Conservation (phyloP, 2,888 invertebrate species). For the Leuctra nigra region DNA sequence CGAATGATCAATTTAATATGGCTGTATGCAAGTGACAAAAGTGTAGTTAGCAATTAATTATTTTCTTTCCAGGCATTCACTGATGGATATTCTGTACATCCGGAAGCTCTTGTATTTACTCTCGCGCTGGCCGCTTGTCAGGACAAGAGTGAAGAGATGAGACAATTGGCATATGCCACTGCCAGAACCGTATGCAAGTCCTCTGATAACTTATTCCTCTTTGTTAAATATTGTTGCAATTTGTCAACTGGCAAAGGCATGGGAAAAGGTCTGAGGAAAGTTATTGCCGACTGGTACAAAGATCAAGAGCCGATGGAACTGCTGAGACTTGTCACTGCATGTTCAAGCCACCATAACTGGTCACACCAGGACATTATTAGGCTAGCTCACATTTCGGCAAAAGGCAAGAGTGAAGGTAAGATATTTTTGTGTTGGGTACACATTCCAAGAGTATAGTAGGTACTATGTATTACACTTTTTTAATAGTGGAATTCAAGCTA, state of each 20-base stretch:
- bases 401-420: conserved; percentile 7
- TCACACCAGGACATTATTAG: background rate
- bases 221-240: conserved; percentile 50
- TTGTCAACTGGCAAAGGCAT: conserved; percentile 42
- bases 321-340: conserved; percentile 48
- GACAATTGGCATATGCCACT: conserved; percentile 48
- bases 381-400: background rate
- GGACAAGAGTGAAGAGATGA: conserved; percentile 40
- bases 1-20: too few species aligned
- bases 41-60: too few species aligned
- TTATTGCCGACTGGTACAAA: conserved; percentile 58
- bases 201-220: conserved; percentile 57
- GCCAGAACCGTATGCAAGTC: conserved; percentile 50
- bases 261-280: conserved; percentile 58
- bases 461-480: too few species aligned
- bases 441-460: too few species aligned
- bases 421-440: too few species aligned
- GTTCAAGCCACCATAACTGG: conserved; percentile 43
- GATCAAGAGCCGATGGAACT: conserved; percentile 53
- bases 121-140: conserved; percentile 52
- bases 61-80: conserved; percentile 43
- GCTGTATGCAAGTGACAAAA: too few species aligned
- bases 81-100: conserved; percentile 46
- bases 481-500: too few species aligned
- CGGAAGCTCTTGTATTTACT: conserved; percentile 55